phyloP scores from a whole-genome alignment of 2,113 vertebrate species.

The Zosterops lateralis region DNA sequence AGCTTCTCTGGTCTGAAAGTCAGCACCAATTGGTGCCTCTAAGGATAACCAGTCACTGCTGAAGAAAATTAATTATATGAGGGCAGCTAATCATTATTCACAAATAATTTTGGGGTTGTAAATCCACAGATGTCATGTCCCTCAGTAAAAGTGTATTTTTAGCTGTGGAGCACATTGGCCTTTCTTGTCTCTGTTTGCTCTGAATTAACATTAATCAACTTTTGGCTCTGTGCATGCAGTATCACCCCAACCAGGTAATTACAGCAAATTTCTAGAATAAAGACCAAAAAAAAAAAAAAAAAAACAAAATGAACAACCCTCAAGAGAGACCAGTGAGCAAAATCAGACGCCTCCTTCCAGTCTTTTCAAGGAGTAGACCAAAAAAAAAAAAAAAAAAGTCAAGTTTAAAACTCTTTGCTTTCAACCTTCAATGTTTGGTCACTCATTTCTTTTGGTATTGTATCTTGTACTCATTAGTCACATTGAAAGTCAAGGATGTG shows the following conservation, averaged over 20 bases:
- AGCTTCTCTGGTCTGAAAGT: slow-evolving; percentile 13
- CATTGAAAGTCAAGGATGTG: not conserved
- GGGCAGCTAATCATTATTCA: slow-evolving; percentile 53
- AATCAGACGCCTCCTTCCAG: too few species aligned
- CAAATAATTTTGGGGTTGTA: slow-evolving; percentile 59
- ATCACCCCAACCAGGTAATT: slow-evolving; percentile 50
- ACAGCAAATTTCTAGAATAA: slow-evolving; percentile 45
- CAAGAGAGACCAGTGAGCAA: too few species aligned
- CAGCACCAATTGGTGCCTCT: not conserved
- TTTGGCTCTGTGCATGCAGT: slow-evolving; percentile 31
- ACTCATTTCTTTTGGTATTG: not conserved
- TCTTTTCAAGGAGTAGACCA: too few species aligned
- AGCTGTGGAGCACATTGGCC: slow-evolving; percentile 34
- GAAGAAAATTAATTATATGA: slow-evolving; percentile 60
- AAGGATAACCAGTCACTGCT: not conserved
- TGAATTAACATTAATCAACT: slow-evolving; percentile 75
- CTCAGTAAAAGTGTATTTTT: slow-evolving; percentile 55
- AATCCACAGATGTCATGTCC: slow-evolving; percentile 52
- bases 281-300: not conserved
- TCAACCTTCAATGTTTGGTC: not conserved
- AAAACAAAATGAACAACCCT: too few species aligned
- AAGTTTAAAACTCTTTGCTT: slow-evolving; percentile 38
- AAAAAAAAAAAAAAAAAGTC: not conserved
- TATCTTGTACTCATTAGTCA: not conserved
- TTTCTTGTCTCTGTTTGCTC: slow-evolving; percentile 68